Conservation (phyloP, 2,888 invertebrate genomes). For the Drosophila ochracea region DNA sequence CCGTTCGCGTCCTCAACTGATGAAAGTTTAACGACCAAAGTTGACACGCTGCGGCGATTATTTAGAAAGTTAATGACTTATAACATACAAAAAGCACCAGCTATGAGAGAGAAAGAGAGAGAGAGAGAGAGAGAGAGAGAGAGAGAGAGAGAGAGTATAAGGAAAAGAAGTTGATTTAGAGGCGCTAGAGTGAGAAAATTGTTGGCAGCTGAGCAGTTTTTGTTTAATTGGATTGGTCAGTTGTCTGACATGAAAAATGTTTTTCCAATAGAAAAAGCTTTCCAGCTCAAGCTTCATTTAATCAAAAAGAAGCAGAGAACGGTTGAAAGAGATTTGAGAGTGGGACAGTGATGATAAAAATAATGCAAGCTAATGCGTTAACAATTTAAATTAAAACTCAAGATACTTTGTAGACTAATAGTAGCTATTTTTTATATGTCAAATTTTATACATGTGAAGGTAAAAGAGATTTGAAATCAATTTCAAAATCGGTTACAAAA, state of each 20-base stretch:
- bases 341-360: neutral
- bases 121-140: neutral
- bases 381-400: neutral
- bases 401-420: neutral
- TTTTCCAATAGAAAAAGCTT: constrained; percentile 62
- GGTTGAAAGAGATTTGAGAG: neutral
- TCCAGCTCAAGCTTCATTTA: constrained; percentile 41
- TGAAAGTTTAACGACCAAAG: constrained; percentile 82
- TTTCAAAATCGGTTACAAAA: neutral
- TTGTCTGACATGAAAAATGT: constrained; percentile 63
- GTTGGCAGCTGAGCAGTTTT: constrained; percentile 54
- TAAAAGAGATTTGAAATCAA: neutral
- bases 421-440: neutral
- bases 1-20: constrained; percentile 63
- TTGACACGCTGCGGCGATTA: constrained; percentile 81
- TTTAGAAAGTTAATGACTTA: constrained; percentile 82
- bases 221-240: constrained; percentile 66
- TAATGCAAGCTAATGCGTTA: neutral
- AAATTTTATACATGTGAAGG: neutral
- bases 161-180: constrained; percentile 46
- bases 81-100: constrained; percentile 66
- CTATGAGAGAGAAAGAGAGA: constrained; percentile 19
- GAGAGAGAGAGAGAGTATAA: constrained; percentile 1
- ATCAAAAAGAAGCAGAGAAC: constrained; percentile 39
- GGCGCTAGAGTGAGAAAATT: constrained; percentile 44